Conservation (phyloP, 2,888 invertebrate genomes). For the Gisinianus flammeolus region DNA sequence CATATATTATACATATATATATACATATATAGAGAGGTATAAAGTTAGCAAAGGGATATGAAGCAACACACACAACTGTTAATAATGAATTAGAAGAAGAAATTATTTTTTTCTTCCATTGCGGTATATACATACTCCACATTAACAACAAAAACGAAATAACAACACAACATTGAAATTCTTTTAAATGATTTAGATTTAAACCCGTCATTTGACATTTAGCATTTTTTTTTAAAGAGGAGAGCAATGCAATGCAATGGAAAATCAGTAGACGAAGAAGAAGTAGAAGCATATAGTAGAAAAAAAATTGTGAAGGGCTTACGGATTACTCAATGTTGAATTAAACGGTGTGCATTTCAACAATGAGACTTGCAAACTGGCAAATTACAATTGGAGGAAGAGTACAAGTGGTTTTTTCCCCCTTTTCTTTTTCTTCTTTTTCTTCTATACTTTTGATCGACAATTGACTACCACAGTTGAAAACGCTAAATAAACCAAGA, state of each 20-base stretch:
- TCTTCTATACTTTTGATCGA: background rate
- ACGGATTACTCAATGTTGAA: background rate
- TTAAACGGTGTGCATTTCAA: constrained; percentile 14
- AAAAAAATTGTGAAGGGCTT: background rate
- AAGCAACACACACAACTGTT: too few relatives aligned
- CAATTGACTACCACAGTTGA: background rate
- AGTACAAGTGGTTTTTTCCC: background rate
- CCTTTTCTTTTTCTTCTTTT: background rate
- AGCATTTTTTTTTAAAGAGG: background rate
- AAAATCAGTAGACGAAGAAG: background rate
- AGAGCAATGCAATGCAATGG: background rate
- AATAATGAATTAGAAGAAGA: too few relatives aligned
- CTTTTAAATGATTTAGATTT: too few relatives aligned
- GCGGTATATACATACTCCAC: too few relatives aligned
- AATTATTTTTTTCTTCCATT: too few relatives aligned
- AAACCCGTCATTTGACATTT: background rate
- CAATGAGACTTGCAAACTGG: background rate
- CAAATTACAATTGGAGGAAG: background rate
- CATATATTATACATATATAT: too few relatives aligned
- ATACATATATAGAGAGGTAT: too few relatives aligned
- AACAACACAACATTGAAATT: too few relatives aligned
- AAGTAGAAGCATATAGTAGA: background rate
- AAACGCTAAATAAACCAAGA: too few relatives aligned
- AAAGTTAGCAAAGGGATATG: too few relatives aligned
- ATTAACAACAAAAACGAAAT: too few relatives aligned